Percentiles rank a stretch among this genome's conserved stretches.
These are phyloP conservation scores for Eptatretus burgeri DNA, from an alignment of 2,113 vertebrate species.

Conservation along the genomic window DNA sequence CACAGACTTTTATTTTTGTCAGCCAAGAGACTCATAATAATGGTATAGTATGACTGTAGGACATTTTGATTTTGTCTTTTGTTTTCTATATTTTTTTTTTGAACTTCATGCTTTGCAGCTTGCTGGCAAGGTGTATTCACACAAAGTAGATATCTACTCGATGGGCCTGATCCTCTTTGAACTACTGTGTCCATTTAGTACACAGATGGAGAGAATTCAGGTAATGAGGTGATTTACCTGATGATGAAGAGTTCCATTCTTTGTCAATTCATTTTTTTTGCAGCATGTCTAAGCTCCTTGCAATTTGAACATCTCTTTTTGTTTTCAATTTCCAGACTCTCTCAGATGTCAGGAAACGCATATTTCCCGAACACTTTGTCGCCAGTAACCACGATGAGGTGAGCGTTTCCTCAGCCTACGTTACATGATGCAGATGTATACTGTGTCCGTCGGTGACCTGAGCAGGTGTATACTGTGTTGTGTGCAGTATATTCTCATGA, in stretches of 20 bases:
- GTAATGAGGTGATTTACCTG: conserved; percentile 19
- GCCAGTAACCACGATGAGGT: conserved; percentile 3
- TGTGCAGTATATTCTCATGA: conserved; percentile 50
- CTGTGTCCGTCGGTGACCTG: not conserved
- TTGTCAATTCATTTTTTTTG: no score
- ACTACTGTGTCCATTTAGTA: conserved; percentile 65
- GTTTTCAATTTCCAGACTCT: not conserved
- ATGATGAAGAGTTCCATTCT: no score
- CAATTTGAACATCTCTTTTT: not conserved
- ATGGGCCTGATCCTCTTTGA: conserved; percentile 89
- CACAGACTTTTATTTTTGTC: no score
- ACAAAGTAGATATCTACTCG: conserved; percentile 96
- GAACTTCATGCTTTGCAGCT: conserved; percentile 24
- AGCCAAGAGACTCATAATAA: not conserved
- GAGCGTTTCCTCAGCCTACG: not conserved
- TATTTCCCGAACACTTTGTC: conserved; percentile 1
- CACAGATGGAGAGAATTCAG: conserved; percentile 82
- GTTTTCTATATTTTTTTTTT: not conserved
- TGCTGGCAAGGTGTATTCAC: conserved; percentile 70
- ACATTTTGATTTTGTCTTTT: not conserved
- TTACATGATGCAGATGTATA: no score
- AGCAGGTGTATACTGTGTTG: not conserved
- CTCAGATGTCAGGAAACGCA: not conserved
- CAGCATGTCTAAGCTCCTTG: not conserved
- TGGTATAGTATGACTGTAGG: not conserved